Evolutionary conservation across 1,140 invertebrate species (phyloP), one percentile per base, ranked within the genome.

Genomic region (Pinna nobilis): DNA sequence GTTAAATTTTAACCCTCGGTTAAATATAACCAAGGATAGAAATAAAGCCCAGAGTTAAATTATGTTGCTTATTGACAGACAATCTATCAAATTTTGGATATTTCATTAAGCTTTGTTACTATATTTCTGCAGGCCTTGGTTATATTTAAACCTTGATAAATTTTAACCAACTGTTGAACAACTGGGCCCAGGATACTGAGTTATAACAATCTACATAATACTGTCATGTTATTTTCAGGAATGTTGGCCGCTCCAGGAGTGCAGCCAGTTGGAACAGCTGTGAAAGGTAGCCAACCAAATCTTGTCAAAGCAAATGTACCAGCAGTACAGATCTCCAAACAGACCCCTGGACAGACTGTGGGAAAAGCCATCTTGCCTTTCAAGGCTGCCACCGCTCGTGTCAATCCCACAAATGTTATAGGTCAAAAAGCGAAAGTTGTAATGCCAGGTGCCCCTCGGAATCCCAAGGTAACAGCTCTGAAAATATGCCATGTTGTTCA

Each of bases 301-400:
- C 9, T 44, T 11, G 30, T 39, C 13, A 67, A 41, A 13, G 66
- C 74, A 23, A 66, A 44, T 63, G 25, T 53, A 5, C 51, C 57
- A 35, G 68, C 61, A 37, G 59, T 73, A 74, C 87, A 88, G 65
- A 71, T 70, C 20, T 33, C 33, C 32, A 71, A 64, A 71, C 59
- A 64, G 59, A 51, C 64, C 23, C n/a, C n/a, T n/a, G 61, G 44
- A 32, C 25, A 11, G 18, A 60, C 61, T 20, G 33, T 35, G 23
- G 73, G 73, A 28, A 69, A 75, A n/a, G 60, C 73, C 30, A 55
- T 75, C 39, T 59, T 70, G 7, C 67, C 73, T 18, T 63, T 50
- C 11, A 75, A 75, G 66, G 66, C 60, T 51, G 61, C 53, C 20
- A 75, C 73, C 39, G 73, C 73, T 33, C 57, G 63, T 30, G 61